A percentile compares a stretch with the other conserved stretches of the same genome.
Conservation (phyloP, 2,888 invertebrate genomes). For the Standfussiana lucernea region DNA sequence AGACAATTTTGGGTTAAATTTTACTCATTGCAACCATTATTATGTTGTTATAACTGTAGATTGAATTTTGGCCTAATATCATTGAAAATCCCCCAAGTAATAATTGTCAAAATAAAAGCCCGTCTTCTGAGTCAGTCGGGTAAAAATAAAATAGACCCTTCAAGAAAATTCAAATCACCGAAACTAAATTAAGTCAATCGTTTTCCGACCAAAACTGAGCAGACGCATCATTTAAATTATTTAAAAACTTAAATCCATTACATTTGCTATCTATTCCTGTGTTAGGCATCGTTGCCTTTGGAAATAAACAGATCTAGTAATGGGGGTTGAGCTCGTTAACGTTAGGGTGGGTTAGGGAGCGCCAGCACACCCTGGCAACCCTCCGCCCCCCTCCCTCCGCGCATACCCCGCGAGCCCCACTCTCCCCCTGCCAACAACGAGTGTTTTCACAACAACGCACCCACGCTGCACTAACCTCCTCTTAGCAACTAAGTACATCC, state of each 20-base stretch:
- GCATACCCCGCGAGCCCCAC: neutral
- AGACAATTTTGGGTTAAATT: too few species aligned
- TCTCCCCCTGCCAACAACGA: slow-evolving; percentile 59
- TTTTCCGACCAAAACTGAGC: neutral
- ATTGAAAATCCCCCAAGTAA: neutral
- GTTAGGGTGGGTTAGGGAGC: slow-evolving; percentile 79
- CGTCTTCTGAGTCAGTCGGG: neutral
- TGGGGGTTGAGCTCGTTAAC: slow-evolving; percentile 71
- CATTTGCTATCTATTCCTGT: slow-evolving; percentile 52
- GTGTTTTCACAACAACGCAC: slow-evolving; percentile 76
- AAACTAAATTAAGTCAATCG: neutral
- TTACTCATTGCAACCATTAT: too few species aligned
- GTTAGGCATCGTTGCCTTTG: slow-evolving; percentile 46
- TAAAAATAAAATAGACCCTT: neutral
- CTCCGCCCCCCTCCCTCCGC: neutral
- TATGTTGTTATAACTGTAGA: neutral
- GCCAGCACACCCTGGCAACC: slow-evolving; percentile 24
- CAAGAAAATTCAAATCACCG: neutral
- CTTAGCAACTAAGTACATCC: slow-evolving; percentile 67
- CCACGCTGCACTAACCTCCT: slow-evolving; percentile 68
- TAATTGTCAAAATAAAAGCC: neutral
- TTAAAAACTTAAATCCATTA: slow-evolving; percentile 18
- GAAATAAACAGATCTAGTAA: slow-evolving; percentile 58
- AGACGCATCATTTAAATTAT: neutral
- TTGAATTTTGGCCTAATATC: neutral